Conservation (phyloP, 2,113 vertebrate species). For the Jacana jacana region DNA sequence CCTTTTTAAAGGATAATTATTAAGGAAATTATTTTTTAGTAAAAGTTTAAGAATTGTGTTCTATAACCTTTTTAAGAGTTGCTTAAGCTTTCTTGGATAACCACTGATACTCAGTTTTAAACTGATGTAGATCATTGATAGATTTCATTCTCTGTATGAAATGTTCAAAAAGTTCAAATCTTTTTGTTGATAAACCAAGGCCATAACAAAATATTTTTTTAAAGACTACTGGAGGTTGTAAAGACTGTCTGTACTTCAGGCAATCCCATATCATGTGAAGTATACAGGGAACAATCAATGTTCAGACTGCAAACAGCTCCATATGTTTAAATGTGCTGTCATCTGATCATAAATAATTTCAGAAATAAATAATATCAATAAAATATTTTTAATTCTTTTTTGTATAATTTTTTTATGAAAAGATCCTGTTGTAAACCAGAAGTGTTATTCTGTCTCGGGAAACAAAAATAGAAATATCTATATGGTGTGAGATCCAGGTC, state of each 20-base stretch:
- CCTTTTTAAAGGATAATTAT: neutral
- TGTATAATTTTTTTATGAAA: neutral
- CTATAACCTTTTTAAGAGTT: neutral
- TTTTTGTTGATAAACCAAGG: neutral
- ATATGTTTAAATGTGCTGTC: neutral
- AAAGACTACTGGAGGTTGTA: neutral
- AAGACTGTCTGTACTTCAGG: neutral
- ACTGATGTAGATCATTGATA: neutral
- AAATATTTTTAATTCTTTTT: neutral
- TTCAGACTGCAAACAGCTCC: neutral
- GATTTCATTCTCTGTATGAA: neutral
- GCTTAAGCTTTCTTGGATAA: neutral
- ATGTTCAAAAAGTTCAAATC: neutral
- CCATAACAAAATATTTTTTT: neutral
- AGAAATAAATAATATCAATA: neutral
- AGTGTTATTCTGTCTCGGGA: neutral
- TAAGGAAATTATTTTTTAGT: neutral
- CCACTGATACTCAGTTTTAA: neutral
- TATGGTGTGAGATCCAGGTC: neutral
- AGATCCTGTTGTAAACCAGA: neutral
- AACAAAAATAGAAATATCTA: neutral
- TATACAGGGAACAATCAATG: neutral
- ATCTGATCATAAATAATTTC: neutral
- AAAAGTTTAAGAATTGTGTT: neutral
- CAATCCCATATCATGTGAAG: neutral